These are phyloP conservation scores for Semnornis frantzii DNA, from an alignment of 2,113 vertebrate genomes.

Conservation along the genomic window DNA sequence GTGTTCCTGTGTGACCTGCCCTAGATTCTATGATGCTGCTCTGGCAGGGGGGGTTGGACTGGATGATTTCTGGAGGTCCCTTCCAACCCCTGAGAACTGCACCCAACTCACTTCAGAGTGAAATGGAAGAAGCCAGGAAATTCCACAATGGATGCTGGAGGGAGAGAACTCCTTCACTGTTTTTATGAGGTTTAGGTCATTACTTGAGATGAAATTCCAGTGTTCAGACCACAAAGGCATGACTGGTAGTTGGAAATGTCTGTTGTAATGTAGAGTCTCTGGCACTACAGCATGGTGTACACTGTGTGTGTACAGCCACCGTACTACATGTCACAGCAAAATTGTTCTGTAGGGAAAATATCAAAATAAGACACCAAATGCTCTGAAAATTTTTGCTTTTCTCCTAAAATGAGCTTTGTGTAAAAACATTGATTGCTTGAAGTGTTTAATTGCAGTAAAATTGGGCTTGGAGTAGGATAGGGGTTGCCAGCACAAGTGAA, in stretches of 20 bases:
- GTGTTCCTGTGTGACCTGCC: too few relatives aligned
- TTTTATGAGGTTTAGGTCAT: neutral
- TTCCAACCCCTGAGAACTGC: neutral
- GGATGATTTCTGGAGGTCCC: too few relatives aligned
- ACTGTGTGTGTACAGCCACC: neutral
- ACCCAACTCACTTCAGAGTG: neutral
- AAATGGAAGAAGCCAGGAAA: neutral
- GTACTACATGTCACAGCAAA: neutral
- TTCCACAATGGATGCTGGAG: neutral
- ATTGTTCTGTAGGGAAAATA: neutral
- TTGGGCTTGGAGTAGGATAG: neutral
- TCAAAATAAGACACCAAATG: neutral
- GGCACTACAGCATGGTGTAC: neutral
- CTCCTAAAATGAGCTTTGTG: neutral
- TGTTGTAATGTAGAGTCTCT: neutral
- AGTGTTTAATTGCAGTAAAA: neutral
- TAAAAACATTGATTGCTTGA: neutral
- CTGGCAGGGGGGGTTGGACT: too few relatives aligned
- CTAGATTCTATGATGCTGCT: too few relatives aligned
- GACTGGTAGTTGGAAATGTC: neutral
- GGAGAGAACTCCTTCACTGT: neutral
- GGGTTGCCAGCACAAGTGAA: neutral
- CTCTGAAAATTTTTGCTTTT: neutral
- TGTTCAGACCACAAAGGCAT: neutral
- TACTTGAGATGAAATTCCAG: neutral